Conservation (phyloP, 2,113 vertebrate genomes). For the Salvator merianae region DNA sequence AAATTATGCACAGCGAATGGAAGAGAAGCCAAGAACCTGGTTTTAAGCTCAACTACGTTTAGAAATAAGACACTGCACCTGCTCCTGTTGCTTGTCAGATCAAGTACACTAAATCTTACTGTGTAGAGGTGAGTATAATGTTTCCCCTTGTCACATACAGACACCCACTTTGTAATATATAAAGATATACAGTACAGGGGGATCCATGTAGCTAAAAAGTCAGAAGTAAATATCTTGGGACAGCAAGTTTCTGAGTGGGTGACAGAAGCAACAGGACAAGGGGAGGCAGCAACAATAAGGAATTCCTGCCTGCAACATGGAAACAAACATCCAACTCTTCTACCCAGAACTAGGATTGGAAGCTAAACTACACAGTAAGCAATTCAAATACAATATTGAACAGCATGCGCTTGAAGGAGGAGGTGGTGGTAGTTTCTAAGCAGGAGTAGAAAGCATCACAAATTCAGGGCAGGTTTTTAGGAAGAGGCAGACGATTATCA, state of each 20-base stretch:
- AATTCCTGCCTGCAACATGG: neutral
- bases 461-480: neutral
- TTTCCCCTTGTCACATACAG: too few species aligned
- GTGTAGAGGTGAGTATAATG: neutral
- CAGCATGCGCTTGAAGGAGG: neutral
- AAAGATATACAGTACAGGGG: neutral
- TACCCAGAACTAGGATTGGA: neutral
- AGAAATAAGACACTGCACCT: neutral
- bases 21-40: neutral
- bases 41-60: neutral
- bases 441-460: rapidly evolving
- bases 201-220: neutral
- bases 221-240: neutral
- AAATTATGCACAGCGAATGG: neutral
- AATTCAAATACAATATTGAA: neutral
- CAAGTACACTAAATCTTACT: neutral
- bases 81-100: neutral
- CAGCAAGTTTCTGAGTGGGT: neutral
- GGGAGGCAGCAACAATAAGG: neutral
- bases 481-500: neutral
- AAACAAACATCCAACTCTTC: neutral
- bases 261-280: neutral
- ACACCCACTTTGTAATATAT: neutral
- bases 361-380: neutral
- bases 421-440: neutral